These are phyloP conservation scores for Ecliptopera silaceata DNA, from an alignment of 2,888 invertebrate species.

Conservation along the genomic window DNA sequence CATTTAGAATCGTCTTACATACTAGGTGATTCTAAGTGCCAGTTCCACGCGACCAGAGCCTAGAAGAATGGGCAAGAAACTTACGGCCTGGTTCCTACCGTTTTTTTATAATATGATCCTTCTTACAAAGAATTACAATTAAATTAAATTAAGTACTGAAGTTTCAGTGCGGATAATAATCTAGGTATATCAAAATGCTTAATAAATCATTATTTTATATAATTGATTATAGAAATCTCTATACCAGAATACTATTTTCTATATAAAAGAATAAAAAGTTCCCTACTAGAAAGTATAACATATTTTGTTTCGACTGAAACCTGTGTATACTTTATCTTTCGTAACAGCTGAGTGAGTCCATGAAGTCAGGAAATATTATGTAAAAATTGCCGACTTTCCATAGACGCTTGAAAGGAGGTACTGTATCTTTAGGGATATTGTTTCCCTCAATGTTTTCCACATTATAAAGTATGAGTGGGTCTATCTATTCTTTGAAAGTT, in stretches of 20 bases:
- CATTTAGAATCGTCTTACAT: no score
- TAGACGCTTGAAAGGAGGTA: constrained; percentile 42
- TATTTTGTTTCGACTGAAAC: constrained; percentile 33
- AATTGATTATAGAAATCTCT: no score
- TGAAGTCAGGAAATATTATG: constrained; percentile 60
- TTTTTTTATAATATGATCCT: no score
- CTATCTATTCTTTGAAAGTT: constrained; percentile 11
- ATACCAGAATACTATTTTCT: no score
- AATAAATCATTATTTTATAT: neutral
- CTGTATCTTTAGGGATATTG: constrained; percentile 47
- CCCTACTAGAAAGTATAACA: constrained; percentile 27
- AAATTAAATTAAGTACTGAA: no score
- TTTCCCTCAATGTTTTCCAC: constrained; percentile 49
- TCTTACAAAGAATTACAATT: no score
- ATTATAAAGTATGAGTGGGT: constrained; percentile 43
- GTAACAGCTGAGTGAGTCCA: constrained; percentile 67
- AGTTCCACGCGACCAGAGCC: no score
- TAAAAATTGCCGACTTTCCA: constrained; percentile 45
- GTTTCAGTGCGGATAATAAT: no score
- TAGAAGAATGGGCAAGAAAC: no score
- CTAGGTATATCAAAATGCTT: no score
- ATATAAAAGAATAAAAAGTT: constrained; percentile 3
- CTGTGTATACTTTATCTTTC: constrained; percentile 59
- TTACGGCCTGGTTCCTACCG: no score
- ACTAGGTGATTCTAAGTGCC: no score